A percentile compares a stretch with the other conserved stretches of the same genome.
Evolutionary conservation across 2,797 vertebrate genomes (phyloP).

Genomic region (Urosaurus nigricauda): DNA sequence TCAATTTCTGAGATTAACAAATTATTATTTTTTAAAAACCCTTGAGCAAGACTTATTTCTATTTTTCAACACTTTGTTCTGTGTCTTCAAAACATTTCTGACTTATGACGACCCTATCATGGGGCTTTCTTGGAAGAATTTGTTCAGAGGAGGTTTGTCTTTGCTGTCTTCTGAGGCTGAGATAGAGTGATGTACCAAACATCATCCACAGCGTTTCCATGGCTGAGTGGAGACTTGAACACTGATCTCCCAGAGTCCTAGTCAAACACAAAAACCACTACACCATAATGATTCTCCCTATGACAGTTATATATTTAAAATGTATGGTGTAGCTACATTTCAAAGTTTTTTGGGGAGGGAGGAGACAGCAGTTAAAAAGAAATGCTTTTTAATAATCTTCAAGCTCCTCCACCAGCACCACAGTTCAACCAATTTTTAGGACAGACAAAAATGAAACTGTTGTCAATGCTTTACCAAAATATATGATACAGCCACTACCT

Average conservation of each 20-base stretch:
- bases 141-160: too few species aligned
- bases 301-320: neutral
- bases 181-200: too few species aligned
- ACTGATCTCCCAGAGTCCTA: too few species aligned
- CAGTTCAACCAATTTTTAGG: neutral
- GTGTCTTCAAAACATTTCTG: too few species aligned
- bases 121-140: too few species aligned
- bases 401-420: neutral
- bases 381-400: neutral
- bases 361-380: neutral
- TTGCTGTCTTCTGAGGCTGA: too few species aligned
- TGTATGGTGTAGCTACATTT: neutral
- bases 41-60: neutral
- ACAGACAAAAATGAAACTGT: neutral
- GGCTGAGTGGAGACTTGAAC: too few species aligned
- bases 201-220: too few species aligned
- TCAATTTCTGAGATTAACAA: constrained; percentile 65
- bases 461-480: neutral
- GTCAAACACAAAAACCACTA: too few species aligned
- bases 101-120: too few species aligned
- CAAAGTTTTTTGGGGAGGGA: neutral
- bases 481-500: neutral
- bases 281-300: too few species aligned
- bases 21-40: constrained; percentile 41
- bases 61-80: too few species aligned